Base-by-base conservation (phyloP, 2,888 invertebrate genomes). In the Endotricha flammealis region DNA sequence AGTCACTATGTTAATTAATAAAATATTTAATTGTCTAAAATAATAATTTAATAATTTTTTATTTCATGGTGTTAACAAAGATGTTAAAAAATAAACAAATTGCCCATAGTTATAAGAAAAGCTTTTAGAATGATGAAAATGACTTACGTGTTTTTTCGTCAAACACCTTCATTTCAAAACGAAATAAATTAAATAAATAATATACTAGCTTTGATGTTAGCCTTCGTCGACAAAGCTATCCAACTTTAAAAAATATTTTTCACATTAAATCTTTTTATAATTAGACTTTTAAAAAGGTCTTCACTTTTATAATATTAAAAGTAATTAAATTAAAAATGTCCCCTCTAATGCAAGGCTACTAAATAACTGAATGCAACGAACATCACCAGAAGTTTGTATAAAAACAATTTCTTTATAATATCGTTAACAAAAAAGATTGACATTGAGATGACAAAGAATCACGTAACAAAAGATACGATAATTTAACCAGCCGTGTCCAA, bases 91-190 rank as follows among this genome's bases (percentile, higher is more conserved):
- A n/a, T n/a, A n/a, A n/a, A n/a, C n/a, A n/a, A n/a, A n/a, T n/a
- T n/a, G n/a, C n/a, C n/a, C n/a, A n/a, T n/a, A n/a, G n/a, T n/a
- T n/a, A n/a, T n/a, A n/a, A n/a, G n/a, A n/a, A n/a, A n/a, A n/a
- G n/a, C n/a, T n/a, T n/a, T n/a, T n/a, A n/a, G n/a, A n/a, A n/a
- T n/a, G n/a, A n/a, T n/a, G n/a, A n/a, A n/a, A n/a, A n/a, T n/a
- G n/a, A 44, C 58, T 59, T 48, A 68, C 67, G 44, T 16, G 42
- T 17, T 24, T 16, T 24, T 12, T 14, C 42, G 29, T 51, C 45
- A 27, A 46, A 44, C 2, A 62, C 32, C 48, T 42, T 64, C 69
- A 68, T 69, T 37, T 36, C 52, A 12, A 1, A 13, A 29, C 16
- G 23, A 5, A 2, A 41, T 36, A 29, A 16, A 17, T 13, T 16